Evolutionary conservation across 2,888 invertebrate species (phyloP), one percentile per base, ranked within the genome.

Genomic region (Fragum whitleyi): DNA sequence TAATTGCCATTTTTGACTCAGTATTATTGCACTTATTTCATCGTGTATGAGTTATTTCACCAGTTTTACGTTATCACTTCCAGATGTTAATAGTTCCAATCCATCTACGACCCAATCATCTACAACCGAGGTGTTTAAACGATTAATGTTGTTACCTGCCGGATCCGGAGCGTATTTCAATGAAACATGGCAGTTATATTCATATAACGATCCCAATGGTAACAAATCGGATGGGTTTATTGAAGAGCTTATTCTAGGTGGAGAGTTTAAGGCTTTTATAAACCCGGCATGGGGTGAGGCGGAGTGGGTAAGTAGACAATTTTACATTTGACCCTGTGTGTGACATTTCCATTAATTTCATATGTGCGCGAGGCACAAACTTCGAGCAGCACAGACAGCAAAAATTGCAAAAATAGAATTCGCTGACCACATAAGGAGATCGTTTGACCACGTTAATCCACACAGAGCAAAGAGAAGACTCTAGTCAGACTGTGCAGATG

Each of bases 201-300:
- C 74, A 6, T 29, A 42, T 29, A 74, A 74, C n/a, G 74, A 74
- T 21, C 57, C 67, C 11, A 0, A 57, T 26, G 53, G 51, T 39
- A 74, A 55, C 74, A 55, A 68, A 39, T 57, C 74, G 0, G 53
- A 65, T 42, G 2, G 7, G 19, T 23, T n/a, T 36, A n/a, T 42
- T 16, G 53, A 28, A 0, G 29, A 65, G n/a, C 6, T 65, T 2
- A 16, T 59, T 0, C 21, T n/a, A 16, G 51, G 47, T 14, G 36
- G 55, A 16, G 74, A 74, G 9, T 74, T 68, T 39, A 74, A 68
- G 21, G 67, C 42, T 7, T 14, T 11, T 14, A 68, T 74, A 16
- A 67, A 74, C 28, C 74, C 53, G 14, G 14, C 36, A 1, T 74
- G 65, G 68, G 74, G 68, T 23, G 65, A 42, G 9, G n/a, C 65